Evolutionary conservation across 2,113 vertebrate species (phyloP).

Genomic region (Salvelinus alpinus): DNA sequence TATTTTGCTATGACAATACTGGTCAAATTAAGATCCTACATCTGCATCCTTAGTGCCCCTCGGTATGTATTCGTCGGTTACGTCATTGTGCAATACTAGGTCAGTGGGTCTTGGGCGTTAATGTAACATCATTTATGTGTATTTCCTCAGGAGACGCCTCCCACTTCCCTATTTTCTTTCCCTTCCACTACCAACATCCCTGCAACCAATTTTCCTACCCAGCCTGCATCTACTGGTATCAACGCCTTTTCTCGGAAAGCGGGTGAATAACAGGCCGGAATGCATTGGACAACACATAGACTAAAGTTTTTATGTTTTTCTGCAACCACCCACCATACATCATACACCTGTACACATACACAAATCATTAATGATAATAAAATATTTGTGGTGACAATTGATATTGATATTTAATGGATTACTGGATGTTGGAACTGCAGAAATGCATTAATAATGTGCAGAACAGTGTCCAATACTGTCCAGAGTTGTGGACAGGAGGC

Average conservation of each 20-base stretch:
- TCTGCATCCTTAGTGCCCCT: too few species aligned
- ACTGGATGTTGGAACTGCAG: not conserved
- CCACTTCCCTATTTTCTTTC: not conserved
- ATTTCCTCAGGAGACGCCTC: constrained; percentile 51
- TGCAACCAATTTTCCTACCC: constrained; percentile 24
- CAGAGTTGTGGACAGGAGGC: not conserved
- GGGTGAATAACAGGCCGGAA: constrained; percentile 57
- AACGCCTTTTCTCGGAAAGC: constrained; percentile 60
- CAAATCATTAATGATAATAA: too few species aligned
- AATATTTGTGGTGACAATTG: not conserved
- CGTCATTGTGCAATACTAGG: not conserved
- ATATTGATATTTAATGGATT: not conserved
- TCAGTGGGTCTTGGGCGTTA: not conserved
- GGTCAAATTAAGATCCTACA: too few species aligned
- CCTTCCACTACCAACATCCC: constrained; percentile 16
- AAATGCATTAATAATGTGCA: not conserved
- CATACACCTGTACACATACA: too few species aligned
- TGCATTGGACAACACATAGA: too few species aligned
- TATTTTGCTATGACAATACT: too few species aligned
- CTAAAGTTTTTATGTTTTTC: too few species aligned
- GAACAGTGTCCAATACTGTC: not conserved
- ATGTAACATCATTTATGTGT: constrained; percentile 24
- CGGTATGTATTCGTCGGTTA: not conserved
- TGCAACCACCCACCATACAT: too few species aligned
- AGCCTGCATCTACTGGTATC: constrained; percentile 33